Conservation (phyloP, 1,140 invertebrate species). For the Rhagoletis zephyria region DNA sequence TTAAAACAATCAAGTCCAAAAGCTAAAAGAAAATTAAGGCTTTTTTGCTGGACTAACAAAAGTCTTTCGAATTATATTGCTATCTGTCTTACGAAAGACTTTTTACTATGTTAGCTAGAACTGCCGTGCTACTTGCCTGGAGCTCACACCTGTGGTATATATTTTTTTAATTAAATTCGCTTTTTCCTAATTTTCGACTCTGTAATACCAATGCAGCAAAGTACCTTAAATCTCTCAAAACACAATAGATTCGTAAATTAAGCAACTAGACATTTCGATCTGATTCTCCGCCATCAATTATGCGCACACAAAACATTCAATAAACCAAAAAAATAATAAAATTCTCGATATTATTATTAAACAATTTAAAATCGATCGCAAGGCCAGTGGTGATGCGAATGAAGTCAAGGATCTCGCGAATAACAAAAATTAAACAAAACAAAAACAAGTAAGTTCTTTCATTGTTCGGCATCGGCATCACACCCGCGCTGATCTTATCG, state of each 20-base stretch:
- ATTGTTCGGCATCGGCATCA: not conserved
- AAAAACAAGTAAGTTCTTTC: not conserved
- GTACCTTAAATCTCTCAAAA: not conserved
- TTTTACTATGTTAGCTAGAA: no score
- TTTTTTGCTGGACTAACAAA: no score
- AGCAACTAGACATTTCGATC: not conserved
- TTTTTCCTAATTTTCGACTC: no score
- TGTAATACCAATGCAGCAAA: not conserved
- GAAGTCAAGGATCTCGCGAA: not conserved
- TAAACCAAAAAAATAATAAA: not conserved
- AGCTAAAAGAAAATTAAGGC: no score
- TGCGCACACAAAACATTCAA: not conserved
- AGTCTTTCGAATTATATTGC: no score
- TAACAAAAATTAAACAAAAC: not conserved
- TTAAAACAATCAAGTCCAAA: no score
- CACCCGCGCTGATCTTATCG: not conserved
- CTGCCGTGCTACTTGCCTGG: no score
- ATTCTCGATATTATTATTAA: not conserved
- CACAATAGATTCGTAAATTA: not conserved
- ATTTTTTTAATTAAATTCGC: no score
- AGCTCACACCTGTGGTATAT: no score
- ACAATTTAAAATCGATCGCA: not conserved
- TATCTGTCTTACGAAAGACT: no score
- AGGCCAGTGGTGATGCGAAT: not conserved
- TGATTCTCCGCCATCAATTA: constrained; percentile 5